phyloP scores from a whole-genome alignment of 2,888 invertebrate species.

The Neelides folsomi region DNA sequence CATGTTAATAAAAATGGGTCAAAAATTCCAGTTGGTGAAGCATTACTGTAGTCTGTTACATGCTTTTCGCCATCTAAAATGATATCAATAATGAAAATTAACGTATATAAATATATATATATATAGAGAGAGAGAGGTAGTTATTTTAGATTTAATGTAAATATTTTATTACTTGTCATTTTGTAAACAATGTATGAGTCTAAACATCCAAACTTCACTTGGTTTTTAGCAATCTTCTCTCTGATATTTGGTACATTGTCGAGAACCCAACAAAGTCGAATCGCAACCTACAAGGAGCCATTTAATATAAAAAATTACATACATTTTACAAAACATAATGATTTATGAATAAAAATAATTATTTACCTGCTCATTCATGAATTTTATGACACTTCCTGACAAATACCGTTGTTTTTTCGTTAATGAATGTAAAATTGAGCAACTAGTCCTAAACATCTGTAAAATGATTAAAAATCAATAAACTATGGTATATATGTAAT shows the following conservation, averaged over 20 bases:
- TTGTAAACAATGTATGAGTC: constrained; percentile 73
- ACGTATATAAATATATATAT: no score
- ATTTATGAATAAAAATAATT: no score
- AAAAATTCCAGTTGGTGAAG: constrained; percentile 80
- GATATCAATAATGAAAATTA: no score
- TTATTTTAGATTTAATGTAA: no score
- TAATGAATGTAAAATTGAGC: constrained; percentile 58
- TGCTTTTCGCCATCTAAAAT: constrained; percentile 41
- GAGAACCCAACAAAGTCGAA: constrained; percentile 65
- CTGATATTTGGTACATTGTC: constrained; percentile 56
- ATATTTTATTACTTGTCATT: constrained; percentile 35
- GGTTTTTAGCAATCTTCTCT: constrained; percentile 44
- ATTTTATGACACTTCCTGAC: constrained; percentile 68
- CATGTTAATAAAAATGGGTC: constrained; percentile 83
- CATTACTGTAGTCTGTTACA: constrained; percentile 78
- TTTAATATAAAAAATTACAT: no score
- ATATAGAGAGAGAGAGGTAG: no score
- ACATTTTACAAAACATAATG: no score
- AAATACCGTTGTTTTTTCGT: constrained; percentile 66
- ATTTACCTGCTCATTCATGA: constrained; percentile 69
- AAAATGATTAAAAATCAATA: no score
- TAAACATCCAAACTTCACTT: constrained; percentile 64
- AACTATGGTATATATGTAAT: no score
- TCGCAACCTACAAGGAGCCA: constrained; percentile 50
- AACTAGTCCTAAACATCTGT: constrained; percentile 50